These are phyloP conservation scores for Iguana delicatissima DNA, from an alignment of 2,797 vertebrate species.

Conservation along the genomic window DNA sequence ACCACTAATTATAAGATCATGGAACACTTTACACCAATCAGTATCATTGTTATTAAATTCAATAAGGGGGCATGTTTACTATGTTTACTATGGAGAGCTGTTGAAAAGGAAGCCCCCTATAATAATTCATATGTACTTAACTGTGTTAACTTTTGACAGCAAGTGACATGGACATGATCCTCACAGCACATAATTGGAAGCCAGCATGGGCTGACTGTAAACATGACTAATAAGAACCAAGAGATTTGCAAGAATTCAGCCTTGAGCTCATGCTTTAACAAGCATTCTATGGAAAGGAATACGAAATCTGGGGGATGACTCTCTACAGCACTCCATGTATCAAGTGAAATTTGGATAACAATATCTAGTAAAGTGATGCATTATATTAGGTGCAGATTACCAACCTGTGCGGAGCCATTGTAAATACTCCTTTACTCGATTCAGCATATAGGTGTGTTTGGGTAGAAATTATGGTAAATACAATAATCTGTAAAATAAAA, in stretches of 20 bases:
- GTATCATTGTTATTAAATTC: neutral
- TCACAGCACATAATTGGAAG: neutral
- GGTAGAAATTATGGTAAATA: constrained; percentile 65
- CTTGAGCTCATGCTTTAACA: neutral
- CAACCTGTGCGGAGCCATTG: constrained; percentile 73
- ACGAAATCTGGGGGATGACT: neutral
- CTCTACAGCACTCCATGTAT: neutral
- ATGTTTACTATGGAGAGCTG: neutral
- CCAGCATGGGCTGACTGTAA: neutral
- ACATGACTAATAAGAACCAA: neutral
- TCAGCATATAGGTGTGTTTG: constrained; percentile 65
- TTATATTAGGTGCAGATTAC: constrained; percentile 44
- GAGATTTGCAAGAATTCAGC: neutral
- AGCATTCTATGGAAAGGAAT: neutral
- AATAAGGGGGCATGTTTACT: neutral
- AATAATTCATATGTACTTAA: constrained; percentile 4
- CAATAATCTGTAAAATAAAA: constrained; percentile 69
- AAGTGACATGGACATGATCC: neutral
- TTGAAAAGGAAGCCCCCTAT: neutral
- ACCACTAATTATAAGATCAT: neutral
- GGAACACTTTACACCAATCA: neutral
- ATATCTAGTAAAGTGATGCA: neutral
- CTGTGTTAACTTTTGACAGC: neutral
- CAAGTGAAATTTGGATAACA: neutral
- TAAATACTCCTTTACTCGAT: constrained; percentile 54